Base-by-base conservation (phyloP, 2,113 vertebrate genomes). In the Phyllostomus discolor region DNA sequence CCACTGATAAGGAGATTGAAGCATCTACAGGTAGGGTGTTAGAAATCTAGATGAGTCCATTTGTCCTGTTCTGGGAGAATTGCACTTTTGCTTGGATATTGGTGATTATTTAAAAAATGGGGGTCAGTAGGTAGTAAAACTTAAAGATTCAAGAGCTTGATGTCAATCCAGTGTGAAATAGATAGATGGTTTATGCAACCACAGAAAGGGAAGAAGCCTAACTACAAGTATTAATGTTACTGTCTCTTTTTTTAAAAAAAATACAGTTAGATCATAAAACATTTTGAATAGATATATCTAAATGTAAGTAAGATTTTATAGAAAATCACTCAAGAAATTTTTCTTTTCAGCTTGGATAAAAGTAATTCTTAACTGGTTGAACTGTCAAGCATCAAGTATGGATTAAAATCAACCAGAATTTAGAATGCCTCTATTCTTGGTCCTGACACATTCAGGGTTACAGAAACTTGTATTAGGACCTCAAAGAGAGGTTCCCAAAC, bases 361-460 rank as follows among this genome's bases (percentile, higher is more conserved):
- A 72, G 24, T 80, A 78, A 89, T 88, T 90, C n/a, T 66, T 66
- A 70, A 50, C 41, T 48, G 28, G 10, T 64, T 69, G 50, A 94
- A 66, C 48, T 80, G 14, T 89, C 48, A 64, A 69, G 16, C 48
- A 62, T 52, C 50, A 41, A 59, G 69, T 70, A 17, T n/a, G 26
- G 1, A 64, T 76, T 89, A 69, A 97, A 90, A 41, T 31, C 64
- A 69, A 80, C 8, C 41, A 5, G 10, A 7, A 2, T 0, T 2
- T 11, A 35, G 5, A 1, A 16, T 4, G 16, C 35, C 43, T 96
- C 95, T 95, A 59, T 88, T 94, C 88, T 78, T 96, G 96, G 94
- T 97, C 14, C 84, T 95, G 90, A 90, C 20, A 22, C 54, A 28
- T 6, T 75, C 31, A 15, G 22, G 26, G 28, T 24, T 26, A 9